phyloP scores from a whole-genome alignment of 2,113 vertebrate genomes.

The Semnornis frantzii region DNA sequence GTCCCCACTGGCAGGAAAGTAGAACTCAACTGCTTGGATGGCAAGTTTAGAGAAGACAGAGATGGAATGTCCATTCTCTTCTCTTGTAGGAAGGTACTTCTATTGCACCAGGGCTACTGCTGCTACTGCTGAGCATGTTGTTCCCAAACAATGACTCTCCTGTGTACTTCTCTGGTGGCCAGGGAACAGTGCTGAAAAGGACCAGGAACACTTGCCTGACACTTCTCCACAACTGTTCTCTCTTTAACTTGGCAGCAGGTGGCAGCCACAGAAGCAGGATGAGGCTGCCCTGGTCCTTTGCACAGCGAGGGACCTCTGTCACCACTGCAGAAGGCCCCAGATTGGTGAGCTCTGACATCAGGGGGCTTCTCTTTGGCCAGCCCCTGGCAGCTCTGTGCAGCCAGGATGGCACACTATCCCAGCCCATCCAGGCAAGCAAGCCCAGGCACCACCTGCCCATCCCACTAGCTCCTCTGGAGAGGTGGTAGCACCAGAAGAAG shows the following conservation, averaged over 20 bases:
- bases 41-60: too few species aligned
- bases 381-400: too few species aligned
- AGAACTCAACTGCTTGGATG: background rate
- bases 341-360: too few species aligned
- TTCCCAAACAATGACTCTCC: background rate
- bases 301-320: background rate
- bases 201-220: background rate
- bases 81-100: background rate
- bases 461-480: too few species aligned
- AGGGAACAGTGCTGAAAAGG: background rate
- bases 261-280: background rate
- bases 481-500: too few species aligned
- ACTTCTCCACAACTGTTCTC: background rate
- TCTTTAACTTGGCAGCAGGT: background rate
- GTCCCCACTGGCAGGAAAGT: too few species aligned
- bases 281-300: background rate
- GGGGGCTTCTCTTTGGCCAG: too few species aligned
- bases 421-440: too few species aligned
- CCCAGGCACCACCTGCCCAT: too few species aligned
- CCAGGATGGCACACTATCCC: too few species aligned
- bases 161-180: too few species aligned
- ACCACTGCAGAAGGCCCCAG: background rate
- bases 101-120: background rate
- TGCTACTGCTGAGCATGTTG: background rate
- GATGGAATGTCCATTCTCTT: background rate